Conservation (phyloP, 1,140 invertebrate genomes). For the Leptinotarsa texana region DNA sequence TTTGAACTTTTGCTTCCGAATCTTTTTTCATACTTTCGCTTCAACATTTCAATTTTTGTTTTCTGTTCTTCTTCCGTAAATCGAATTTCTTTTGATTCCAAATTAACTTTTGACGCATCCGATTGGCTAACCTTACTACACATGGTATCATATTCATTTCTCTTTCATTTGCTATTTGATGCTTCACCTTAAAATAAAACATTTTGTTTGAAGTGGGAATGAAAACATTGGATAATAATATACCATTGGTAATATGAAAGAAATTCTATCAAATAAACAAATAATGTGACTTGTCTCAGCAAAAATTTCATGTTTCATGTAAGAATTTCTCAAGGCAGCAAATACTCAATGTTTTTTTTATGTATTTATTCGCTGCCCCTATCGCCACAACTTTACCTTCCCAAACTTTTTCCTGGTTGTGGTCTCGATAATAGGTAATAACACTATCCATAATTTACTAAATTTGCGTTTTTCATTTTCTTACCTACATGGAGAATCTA, state of each 20-base stretch:
- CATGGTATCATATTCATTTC: neutral
- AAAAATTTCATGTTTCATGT: neutral
- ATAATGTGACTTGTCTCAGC: neutral
- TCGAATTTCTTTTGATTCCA: neutral
- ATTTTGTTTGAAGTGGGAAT: neutral
- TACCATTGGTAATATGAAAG: no score
- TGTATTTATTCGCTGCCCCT: neutral
- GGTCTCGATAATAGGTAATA: neutral
- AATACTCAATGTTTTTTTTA: neutral
- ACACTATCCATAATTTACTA: neutral
- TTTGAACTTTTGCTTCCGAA: neutral
- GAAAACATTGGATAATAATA: no score
- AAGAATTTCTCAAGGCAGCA: neutral
- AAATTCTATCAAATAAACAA: neutral
- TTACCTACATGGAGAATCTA: neutral
- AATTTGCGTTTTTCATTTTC: neutral
- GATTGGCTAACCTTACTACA: neutral
- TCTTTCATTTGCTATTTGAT: neutral
- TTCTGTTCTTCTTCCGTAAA: neutral
- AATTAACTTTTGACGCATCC: neutral
- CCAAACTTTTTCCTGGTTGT: neutral
- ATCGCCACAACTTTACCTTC: neutral
- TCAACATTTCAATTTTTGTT: neutral
- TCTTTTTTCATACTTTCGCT: neutral
- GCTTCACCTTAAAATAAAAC: conserved; percentile 2